Evolutionary conservation across 2,888 invertebrate species (phyloP).

Genomic region (Caenorhabditis sinica): DNA sequence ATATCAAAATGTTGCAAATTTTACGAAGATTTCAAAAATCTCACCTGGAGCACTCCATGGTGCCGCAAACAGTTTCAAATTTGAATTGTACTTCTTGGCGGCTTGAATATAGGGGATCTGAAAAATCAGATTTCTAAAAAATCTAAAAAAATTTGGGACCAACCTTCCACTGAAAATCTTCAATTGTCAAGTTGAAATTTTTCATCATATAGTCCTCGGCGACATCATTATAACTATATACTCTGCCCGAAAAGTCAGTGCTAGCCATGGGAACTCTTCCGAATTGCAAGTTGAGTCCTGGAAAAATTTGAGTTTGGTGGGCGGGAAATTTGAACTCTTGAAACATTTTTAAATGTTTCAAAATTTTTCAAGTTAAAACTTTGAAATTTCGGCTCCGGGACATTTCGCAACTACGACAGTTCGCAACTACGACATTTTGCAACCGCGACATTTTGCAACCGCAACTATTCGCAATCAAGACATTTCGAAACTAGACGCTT

Average conservation of each 20-base stretch:
- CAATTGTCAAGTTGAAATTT: slow-evolving; percentile 50
- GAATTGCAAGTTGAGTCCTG: slow-evolving; percentile 54
- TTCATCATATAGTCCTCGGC: slow-evolving; percentile 49
- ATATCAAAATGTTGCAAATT: neutral
- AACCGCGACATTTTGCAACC: no score
- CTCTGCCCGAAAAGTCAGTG: slow-evolving; percentile 52
- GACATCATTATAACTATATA: slow-evolving; percentile 61
- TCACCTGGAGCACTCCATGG: slow-evolving; percentile 63
- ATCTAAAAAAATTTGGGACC: neutral
- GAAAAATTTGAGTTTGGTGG: neutral
- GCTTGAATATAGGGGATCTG: slow-evolving; percentile 59
- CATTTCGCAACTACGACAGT: no score
- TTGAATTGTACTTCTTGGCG: slow-evolving; percentile 46
- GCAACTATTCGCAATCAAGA: no score
- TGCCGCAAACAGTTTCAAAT: slow-evolving; percentile 54
- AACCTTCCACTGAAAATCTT: slow-evolving; percentile 59
- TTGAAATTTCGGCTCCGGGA: no score
- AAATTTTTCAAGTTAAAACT: neutral
- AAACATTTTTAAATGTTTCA: neutral
- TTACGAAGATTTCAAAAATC: neutral
- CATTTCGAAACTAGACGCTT: no score
- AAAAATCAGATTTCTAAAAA: neutral
- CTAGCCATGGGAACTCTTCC: slow-evolving; percentile 62
- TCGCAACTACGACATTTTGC: no score
- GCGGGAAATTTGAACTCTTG: neutral